Conservation (phyloP, 2,888 invertebrate genomes). For the Julus scanicus region DNA sequence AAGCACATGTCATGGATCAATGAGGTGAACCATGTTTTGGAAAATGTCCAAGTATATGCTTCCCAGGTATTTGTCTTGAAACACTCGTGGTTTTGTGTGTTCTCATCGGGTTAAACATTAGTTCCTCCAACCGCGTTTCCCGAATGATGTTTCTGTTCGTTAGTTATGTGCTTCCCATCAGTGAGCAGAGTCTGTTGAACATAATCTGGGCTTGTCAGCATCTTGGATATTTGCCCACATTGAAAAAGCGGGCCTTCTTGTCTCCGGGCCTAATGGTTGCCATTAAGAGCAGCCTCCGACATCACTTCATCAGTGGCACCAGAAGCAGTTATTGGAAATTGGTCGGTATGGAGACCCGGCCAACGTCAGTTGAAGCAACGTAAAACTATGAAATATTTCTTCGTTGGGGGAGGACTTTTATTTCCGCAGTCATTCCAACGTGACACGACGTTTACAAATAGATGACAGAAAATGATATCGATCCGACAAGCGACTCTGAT, state of each 20-base stretch:
- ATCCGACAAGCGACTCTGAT: constrained; percentile 34
- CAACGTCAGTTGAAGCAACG: background rate
- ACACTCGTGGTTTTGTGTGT: background rate
- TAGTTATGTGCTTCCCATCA: constrained; percentile 34
- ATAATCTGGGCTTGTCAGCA: constrained; percentile 43
- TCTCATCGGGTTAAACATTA: background rate
- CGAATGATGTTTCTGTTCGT: background rate
- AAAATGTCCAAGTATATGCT: background rate
- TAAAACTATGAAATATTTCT: constrained; percentile 47
- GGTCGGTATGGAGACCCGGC: constrained; percentile 23
- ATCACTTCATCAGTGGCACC: constrained; percentile 40
- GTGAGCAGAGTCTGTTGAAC: constrained; percentile 24
- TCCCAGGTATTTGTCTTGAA: background rate
- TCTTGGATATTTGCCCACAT: constrained; percentile 18
- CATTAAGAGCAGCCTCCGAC: constrained; percentile 40
- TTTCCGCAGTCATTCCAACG: constrained; percentile 14
- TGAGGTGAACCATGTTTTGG: background rate
- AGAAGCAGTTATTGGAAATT: constrained; percentile 40
- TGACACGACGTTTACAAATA: constrained; percentile 45
- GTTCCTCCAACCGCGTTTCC: background rate
- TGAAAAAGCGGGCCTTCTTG: background rate
- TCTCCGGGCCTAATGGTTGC: constrained; percentile 16
- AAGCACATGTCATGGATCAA: background rate
- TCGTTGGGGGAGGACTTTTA: constrained; percentile 16
- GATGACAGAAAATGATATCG: constrained; percentile 47